Percentiles rank a stretch among this genome's conserved stretches.
phyloP scores from a whole-genome alignment of 2,888 invertebrate genomes.

The Synergus laeviventris region DNA sequence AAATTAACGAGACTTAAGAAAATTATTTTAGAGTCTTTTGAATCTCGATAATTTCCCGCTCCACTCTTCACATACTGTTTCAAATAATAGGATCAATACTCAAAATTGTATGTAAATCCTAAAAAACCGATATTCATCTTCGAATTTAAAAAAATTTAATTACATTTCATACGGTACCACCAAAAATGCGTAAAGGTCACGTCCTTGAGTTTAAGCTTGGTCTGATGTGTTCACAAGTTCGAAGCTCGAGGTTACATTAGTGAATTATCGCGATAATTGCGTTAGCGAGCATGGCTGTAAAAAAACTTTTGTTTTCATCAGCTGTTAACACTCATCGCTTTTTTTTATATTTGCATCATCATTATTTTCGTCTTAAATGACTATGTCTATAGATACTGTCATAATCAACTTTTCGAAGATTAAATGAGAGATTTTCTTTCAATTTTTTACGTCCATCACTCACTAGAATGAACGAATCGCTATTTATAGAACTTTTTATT shows the following conservation, averaged over 20 bases:
- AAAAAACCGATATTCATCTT: neutral
- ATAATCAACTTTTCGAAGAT: constrained; percentile 7
- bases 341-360: constrained; percentile 27
- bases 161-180: neutral
- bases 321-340: neutral
- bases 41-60: neutral
- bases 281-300: constrained; percentile 12
- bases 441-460: constrained; percentile 4
- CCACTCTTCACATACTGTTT: no score
- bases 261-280: constrained; percentile 35
- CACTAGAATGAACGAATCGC: constrained; percentile 23
- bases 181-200: constrained; percentile 33
- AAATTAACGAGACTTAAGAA: neutral
- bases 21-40: neutral
- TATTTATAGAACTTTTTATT: constrained; percentile 39
- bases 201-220: constrained; percentile 25
- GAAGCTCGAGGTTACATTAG: constrained; percentile 36
- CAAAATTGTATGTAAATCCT: neutral
- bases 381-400: neutral
- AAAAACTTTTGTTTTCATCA: constrained; percentile 26
- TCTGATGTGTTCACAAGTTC: constrained; percentile 23
- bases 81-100: neutral
- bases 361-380: constrained; percentile 2
- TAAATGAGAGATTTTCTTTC: neutral
- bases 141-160: neutral